Conservation (phyloP, 2,113 vertebrate species). For the Cairina moschata region DNA sequence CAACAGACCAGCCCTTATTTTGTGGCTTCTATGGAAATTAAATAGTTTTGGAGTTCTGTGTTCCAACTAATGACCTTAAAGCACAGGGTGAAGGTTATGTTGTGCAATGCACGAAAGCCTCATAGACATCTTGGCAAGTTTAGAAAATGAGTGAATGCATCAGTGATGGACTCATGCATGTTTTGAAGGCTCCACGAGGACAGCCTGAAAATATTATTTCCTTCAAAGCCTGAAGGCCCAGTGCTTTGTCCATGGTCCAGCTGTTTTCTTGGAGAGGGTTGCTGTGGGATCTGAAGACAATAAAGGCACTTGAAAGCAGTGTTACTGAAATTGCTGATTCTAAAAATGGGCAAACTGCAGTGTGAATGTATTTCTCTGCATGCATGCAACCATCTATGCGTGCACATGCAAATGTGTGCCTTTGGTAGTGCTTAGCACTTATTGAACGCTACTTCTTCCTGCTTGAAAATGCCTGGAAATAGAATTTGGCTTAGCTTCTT, state of each 20-base stretch:
- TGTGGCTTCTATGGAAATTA: neutral
- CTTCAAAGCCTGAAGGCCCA: neutral
- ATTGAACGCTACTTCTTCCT: neutral
- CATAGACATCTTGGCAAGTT: neutral
- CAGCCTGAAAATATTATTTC: neutral
- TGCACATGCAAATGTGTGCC: neutral
- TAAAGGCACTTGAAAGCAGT: neutral
- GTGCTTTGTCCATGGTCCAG: neutral
- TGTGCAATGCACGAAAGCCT: neutral
- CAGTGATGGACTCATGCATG: neutral
- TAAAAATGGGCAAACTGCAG: neutral
- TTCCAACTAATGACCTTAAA: neutral
- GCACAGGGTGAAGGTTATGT: neutral
- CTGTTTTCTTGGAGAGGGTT: neutral
- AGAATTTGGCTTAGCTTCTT: neutral
- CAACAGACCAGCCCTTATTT: neutral
- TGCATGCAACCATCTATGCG: accelerated
- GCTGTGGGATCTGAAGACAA: neutral
- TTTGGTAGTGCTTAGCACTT: neutral
- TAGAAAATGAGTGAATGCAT: neutral
- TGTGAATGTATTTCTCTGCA: neutral
- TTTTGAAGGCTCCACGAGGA: neutral
- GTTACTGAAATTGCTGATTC: neutral
- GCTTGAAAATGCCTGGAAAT: neutral
- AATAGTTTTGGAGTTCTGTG: neutral